Base-by-base conservation (phyloP, 2,888 invertebrate genomes). In the Oscheius sp. region DNA sequence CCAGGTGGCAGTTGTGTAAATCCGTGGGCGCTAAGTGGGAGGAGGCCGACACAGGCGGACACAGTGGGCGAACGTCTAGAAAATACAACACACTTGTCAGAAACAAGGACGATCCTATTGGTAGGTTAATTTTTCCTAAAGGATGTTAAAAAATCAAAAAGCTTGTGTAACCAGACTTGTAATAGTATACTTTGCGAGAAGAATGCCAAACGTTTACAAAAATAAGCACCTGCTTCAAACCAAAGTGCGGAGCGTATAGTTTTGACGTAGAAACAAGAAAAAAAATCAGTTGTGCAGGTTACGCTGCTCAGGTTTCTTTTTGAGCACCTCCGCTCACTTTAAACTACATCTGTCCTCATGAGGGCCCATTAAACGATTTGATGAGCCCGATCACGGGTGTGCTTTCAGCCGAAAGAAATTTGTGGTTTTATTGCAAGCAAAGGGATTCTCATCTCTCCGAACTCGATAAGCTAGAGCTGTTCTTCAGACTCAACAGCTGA, bases 1-100 rank as follows among this genome's bases (percentile, higher is more conserved):
- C 61, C 61, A 61, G 61, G 61, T 61, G 58, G 61, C 61, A 61
- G 61, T 61, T 61, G 61, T 61, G 61, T 61, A 61, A 61, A 45
- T 61, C 61, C 61, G 61, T 61, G 61, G 61, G 61, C 61, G 61
- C 61, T 45, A 61, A 61, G 61, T 61, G 61, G 61, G 61, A 61
- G 61, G 55, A 55, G 55, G 45, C 45, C 61, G 61, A 61, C 61
- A 55, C 55, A 61, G 42, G 61, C 45, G 61, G 61, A 25, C 45
- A 61, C 42, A 61, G 45, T 34, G 37, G 37, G 34, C 23, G 55
- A 55, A 55, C 61, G 45, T 45, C 45, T 25, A 45, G 61, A 45
- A 45, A 61, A 61, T 27, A 57, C 57, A 61, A 45, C 17, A n/a
- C 45, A 45, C 29, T 45, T 61, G 42, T 61, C 15, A 55, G 20